A percentile compares a stretch with the other conserved stretches of the same genome.
These are phyloP conservation scores for Polymixis flavicincta DNA, from an alignment of 2,888 invertebrate genomes.

Conservation along the genomic window DNA sequence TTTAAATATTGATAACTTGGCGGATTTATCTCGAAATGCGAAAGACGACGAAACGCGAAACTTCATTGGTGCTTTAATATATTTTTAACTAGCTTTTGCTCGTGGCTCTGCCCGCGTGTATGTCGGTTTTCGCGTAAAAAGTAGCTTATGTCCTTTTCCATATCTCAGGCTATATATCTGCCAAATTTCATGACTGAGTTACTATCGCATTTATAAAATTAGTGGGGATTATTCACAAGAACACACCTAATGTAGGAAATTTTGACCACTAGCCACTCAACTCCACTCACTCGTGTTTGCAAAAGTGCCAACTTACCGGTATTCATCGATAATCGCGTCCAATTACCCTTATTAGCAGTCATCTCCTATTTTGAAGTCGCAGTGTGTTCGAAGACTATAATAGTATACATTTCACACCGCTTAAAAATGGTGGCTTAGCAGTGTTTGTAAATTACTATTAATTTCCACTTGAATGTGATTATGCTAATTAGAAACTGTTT, in stretches of 20 bases:
- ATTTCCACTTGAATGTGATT: conserved; percentile 20
- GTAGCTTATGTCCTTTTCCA: too few relatives aligned
- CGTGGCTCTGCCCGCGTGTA: too few relatives aligned
- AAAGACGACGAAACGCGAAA: background rate
- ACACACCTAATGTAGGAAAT: background rate
- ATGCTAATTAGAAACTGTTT: conserved; percentile 25
- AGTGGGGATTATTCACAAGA: too few relatives aligned
- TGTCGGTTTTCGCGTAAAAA: too few relatives aligned
- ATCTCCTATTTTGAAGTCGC: conserved; percentile 10
- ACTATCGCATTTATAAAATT: too few relatives aligned
- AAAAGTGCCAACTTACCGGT: background rate
- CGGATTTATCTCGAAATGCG: too few relatives aligned
- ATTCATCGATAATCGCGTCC: conserved; percentile 17
- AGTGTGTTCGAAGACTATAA: conserved; percentile 14
- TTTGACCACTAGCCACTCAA: background rate
- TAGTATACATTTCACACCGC: conserved; percentile 9
- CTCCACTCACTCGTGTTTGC: too few relatives aligned
- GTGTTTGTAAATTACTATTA: conserved; percentile 17
- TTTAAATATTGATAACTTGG: background rate
- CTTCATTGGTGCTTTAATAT: background rate
- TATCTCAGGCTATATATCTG: too few relatives aligned
- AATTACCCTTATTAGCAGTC: conserved; percentile 43
- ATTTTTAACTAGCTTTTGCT: too few relatives aligned
- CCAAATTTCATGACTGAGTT: too few relatives aligned
- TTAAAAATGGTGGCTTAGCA: conserved; percentile 6